A percentile compares a stretch with the other conserved stretches of the same genome.
Conservation (phyloP, 2,888 invertebrate genomes). For the Melinaea marsaeus region DNA sequence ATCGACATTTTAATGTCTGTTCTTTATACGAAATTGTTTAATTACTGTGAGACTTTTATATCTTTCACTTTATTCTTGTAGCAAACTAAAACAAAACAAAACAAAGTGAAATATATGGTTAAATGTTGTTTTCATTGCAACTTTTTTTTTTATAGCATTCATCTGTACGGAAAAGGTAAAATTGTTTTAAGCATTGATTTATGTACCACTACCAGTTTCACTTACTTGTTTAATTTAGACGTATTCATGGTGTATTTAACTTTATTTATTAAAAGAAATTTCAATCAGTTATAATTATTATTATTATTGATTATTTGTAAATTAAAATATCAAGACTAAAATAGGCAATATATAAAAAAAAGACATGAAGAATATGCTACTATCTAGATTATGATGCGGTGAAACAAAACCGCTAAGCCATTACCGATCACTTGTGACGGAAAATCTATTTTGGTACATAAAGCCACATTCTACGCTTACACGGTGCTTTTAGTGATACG, state of each 20-base stretch:
- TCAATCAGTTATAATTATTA: too few relatives aligned
- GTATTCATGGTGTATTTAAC: too few relatives aligned
- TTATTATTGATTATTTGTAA: too few relatives aligned
- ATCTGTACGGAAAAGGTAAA: too few relatives aligned
- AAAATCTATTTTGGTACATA: not conserved
- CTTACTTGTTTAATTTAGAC: too few relatives aligned
- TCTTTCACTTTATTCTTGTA: not conserved
- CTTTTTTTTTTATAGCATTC: not conserved
- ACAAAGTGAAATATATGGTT: not conserved
- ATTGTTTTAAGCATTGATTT: too few relatives aligned
- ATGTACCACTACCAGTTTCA: too few relatives aligned
- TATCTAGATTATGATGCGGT: not conserved
- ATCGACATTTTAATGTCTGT: not conserved
- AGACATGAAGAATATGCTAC: not conserved
- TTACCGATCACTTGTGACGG: not conserved
- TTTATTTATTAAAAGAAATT: too few relatives aligned
- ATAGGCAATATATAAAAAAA: too few relatives aligned
- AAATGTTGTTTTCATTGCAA: not conserved
- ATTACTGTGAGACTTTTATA: not conserved
- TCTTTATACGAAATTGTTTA: not conserved
- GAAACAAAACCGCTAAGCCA: slow-evolving; percentile 1
- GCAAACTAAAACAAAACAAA: too few relatives aligned
- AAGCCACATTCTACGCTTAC: not conserved
- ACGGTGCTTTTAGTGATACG: not conserved
- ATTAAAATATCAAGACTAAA: too few relatives aligned